These are phyloP conservation scores for Plagodis dolabraria DNA, from an alignment of 2,888 invertebrate species.

Conservation along the genomic window DNA sequence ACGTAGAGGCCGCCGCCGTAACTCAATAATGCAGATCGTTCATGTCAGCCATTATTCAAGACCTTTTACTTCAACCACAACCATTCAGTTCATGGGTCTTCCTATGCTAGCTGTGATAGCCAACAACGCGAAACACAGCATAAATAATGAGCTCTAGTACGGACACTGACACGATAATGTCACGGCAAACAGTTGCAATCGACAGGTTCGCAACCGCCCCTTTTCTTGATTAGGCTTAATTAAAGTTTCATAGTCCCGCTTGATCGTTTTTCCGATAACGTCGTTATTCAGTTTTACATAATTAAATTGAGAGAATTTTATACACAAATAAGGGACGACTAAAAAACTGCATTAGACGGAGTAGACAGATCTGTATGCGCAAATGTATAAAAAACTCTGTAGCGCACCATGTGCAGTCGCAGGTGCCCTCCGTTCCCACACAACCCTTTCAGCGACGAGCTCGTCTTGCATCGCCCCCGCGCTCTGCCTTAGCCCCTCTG, in stretches of 20 bases:
- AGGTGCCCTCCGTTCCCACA: conserved; percentile 85
- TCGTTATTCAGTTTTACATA: conserved; percentile 13
- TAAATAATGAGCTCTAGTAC: conserved; percentile 61
- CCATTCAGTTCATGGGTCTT: conserved; percentile 44
- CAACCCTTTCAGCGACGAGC: conserved; percentile 81
- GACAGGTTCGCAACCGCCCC: conserved; percentile 73
- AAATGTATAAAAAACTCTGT: conserved; percentile 77
- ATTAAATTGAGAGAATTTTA: too few relatives aligned
- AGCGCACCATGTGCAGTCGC: conserved; percentile 82
- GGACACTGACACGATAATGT: conserved; percentile 77
- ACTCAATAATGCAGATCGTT: conserved; percentile 73
- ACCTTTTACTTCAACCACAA: conserved; percentile 6
- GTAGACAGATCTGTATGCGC: conserved; percentile 70
- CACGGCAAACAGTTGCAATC: conserved; percentile 74
- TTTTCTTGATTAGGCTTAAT: conserved; percentile 50
- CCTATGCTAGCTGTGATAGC: conserved; percentile 46
- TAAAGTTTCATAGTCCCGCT: conserved; percentile 49
- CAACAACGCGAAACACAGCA: conserved; percentile 68
- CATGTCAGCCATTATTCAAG: conserved; percentile 39
- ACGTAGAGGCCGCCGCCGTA: conserved; percentile 65
- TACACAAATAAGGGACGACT: conserved; percentile 53
- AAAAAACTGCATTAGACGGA: conserved; percentile 77
- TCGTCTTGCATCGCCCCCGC: conserved; percentile 58
- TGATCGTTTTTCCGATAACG: too few relatives aligned
- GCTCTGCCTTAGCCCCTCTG: conserved; percentile 54